Percentiles rank a stretch among this genome's conserved stretches.
phyloP scores from a whole-genome alignment of 2,797 vertebrate species.

The Heterohyrax brucei region DNA sequence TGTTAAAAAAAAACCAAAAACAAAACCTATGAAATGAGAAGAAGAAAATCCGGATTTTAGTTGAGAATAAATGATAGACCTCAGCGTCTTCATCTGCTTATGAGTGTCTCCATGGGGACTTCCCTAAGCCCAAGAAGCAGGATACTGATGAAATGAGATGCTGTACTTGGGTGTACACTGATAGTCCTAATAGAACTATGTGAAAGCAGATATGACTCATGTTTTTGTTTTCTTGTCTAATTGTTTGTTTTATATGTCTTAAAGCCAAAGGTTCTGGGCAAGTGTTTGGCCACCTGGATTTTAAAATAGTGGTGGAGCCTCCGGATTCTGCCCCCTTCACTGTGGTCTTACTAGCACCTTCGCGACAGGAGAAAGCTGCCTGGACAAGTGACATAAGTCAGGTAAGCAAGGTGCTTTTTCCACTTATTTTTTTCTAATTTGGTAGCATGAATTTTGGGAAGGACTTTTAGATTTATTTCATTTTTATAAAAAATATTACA shows the following conservation, averaged over 20 bases:
- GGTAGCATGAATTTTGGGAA: background rate
- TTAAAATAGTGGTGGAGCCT: constrained; percentile 97
- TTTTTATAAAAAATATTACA: constrained; percentile 39
- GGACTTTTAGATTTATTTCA: background rate
- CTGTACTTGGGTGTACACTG: background rate
- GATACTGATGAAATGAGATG: background rate
- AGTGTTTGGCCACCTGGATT: constrained; percentile 98
- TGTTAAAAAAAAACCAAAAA: background rate
- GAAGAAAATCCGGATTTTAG: background rate
- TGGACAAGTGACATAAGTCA: constrained; percentile 99
- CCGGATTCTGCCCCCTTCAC: constrained; percentile 95
- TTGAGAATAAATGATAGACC: background rate
- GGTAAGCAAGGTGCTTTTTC: constrained; percentile 90
- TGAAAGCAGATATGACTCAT: background rate
- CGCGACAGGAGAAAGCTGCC: constrained; percentile 98
- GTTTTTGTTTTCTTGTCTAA: background rate
- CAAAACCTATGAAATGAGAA: background rate
- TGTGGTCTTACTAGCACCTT: constrained; percentile 96
- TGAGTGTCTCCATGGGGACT: background rate
- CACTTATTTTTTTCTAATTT: background rate
- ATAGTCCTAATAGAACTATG: accelerated
- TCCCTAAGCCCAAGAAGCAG: accelerated
- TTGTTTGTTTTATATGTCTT: constrained; percentile 36
- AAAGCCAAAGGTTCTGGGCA: constrained; percentile 96
- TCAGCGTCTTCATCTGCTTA: background rate